These are phyloP conservation scores for Strongylocentrotus purpuratus DNA, from an alignment of 35 echinoderm and acorn worm species.

Conservation along the genomic window DNA sequence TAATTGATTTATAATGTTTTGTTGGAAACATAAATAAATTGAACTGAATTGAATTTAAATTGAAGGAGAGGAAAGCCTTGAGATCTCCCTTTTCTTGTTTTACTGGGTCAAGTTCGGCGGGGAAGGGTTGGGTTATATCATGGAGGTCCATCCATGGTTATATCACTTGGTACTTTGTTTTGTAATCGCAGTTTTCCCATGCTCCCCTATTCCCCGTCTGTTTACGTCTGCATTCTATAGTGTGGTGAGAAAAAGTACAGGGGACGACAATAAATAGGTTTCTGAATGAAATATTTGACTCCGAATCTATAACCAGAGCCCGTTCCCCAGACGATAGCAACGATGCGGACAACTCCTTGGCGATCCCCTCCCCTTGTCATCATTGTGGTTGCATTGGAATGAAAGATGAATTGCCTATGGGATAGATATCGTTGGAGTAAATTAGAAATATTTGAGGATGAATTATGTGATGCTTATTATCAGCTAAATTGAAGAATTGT, in stretches of 20 bases:
- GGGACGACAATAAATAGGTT: background rate
- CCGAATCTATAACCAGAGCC: background rate
- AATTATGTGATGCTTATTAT: background rate
- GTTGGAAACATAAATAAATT: too few relatives aligned
- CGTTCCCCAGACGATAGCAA: background rate
- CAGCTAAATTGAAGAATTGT: background rate
- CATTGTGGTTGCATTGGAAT: background rate
- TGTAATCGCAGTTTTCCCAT: background rate
- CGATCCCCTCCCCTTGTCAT: background rate
- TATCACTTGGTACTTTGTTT: background rate
- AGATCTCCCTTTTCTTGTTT: background rate
- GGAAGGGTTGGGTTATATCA: background rate
- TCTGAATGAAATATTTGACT: constrained; percentile 19
- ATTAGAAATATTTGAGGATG: background rate
- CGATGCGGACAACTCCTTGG: background rate
- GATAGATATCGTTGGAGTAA: background rate
- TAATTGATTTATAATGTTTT: too few relatives aligned
- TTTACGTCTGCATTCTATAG: background rate
- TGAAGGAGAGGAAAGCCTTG: too few relatives aligned
- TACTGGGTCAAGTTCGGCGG: background rate
- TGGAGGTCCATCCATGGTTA: too few relatives aligned
- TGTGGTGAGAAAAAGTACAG: background rate
- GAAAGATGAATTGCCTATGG: background rate
- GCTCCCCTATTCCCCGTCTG: background rate
- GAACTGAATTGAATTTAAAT: too few relatives aligned